These are phyloP conservation scores for Bombus polaris DNA, from an alignment of 1,140 invertebrate genomes.

Conservation along the genomic window DNA sequence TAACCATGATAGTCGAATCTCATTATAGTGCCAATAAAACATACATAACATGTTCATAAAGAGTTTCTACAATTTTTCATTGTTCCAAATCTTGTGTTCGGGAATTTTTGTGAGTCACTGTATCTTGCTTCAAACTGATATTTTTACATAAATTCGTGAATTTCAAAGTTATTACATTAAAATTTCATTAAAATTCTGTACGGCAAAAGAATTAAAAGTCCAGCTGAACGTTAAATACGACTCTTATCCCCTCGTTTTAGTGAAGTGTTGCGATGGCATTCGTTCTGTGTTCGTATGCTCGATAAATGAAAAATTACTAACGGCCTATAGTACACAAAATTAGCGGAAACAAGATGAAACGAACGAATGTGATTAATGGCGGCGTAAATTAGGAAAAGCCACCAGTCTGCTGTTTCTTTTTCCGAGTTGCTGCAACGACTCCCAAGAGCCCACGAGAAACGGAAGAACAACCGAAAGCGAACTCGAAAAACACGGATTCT, in stretches of 20 bases:
- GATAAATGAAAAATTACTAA: conserved; percentile 61
- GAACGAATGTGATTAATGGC: conserved; percentile 66
- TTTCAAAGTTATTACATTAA: too few relatives aligned
- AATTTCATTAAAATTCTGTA: too few relatives aligned
- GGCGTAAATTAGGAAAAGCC: conserved; percentile 62
- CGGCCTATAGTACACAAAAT: conserved; percentile 47
- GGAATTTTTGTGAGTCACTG: too few relatives aligned
- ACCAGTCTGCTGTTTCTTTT: conserved; percentile 52
- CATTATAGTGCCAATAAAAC: too few relatives aligned
- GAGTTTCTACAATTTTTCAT: too few relatives aligned
- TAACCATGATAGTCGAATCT: too few relatives aligned
- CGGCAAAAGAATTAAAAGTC: too few relatives aligned
- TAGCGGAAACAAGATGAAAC: conserved; percentile 59
- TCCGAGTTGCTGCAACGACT: conserved; percentile 57
- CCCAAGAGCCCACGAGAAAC: conserved; percentile 29
- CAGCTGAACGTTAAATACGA: not conserved
- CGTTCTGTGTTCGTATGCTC: not conserved
- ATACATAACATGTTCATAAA: too few relatives aligned
- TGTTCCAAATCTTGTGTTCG: too few relatives aligned
- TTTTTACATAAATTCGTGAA: too few relatives aligned
- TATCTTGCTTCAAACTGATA: too few relatives aligned
- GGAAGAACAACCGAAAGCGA: conserved; percentile 48
- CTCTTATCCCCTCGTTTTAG: not conserved
- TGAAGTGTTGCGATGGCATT: not conserved
- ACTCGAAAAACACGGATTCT: conserved; percentile 44